Evolutionary conservation across 2,888 invertebrate species (phyloP).

Genomic region (Synanthedon myopaeformis): DNA sequence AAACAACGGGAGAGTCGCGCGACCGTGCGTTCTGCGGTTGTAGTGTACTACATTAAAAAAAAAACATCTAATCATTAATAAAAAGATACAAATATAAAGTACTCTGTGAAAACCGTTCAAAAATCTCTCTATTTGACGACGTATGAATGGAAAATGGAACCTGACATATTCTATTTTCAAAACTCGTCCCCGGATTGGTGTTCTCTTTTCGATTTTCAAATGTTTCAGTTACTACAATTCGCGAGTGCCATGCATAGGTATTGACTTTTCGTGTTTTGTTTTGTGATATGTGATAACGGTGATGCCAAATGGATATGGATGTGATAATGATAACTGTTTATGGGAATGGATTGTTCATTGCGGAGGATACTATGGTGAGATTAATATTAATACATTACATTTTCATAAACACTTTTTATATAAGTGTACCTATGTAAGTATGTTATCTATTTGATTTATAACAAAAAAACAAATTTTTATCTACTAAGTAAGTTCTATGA

Average conservation of each 20-base stretch:
- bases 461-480: too few species aligned
- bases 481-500: too few species aligned
- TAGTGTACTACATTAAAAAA: neutral
- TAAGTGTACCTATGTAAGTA: too few species aligned
- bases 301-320: slow-evolving; percentile 56
- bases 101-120: neutral
- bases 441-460: too few species aligned
- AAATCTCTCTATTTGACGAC: neutral
- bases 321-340: slow-evolving; percentile 56
- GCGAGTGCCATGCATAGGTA: slow-evolving; percentile 28
- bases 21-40: slow-evolving; percentile 37
- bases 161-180: neutral
- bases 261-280: slow-evolving; percentile 56
- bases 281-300: slow-evolving; percentile 52
- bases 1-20: slow-evolving; percentile 36
- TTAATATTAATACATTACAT: neutral
- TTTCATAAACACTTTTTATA: too few species aligned
- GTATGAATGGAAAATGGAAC: neutral
- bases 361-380: slow-evolving; percentile 47
- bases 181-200: neutral
- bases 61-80: neutral
- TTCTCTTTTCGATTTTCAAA: neutral
- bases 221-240: slow-evolving; percentile 16
- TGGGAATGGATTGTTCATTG: slow-evolving; percentile 59
- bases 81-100: neutral